A percentile compares a stretch with the other conserved stretches of the same genome.
These are phyloP conservation scores for Papilio helenus DNA, from an alignment of 1,140 invertebrate genomes.

Conservation along the genomic window DNA sequence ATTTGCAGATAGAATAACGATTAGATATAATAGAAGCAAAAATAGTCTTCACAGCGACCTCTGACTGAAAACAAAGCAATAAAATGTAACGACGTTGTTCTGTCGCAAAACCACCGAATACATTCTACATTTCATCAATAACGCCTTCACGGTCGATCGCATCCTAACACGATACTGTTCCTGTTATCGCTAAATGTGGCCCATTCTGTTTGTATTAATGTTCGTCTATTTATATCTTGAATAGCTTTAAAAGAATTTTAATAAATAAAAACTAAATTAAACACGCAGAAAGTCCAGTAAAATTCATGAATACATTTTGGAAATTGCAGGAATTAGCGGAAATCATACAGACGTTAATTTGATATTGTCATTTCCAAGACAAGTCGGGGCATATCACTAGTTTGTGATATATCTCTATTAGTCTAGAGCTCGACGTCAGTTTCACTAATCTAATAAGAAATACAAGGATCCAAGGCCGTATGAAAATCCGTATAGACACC, in stretches of 20 bases:
- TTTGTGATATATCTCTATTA: background rate
- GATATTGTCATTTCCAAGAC: no score
- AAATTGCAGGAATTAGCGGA: background rate
- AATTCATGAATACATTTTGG: background rate
- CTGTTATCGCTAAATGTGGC: background rate
- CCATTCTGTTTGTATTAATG: background rate
- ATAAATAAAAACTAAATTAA: background rate
- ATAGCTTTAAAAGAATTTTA: background rate
- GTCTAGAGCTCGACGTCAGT: background rate
- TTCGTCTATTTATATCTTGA: background rate
- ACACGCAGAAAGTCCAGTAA: background rate
- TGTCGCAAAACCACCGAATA: background rate
- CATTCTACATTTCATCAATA: background rate
- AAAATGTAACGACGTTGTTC: conserved; percentile 16
- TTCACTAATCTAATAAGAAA: background rate
- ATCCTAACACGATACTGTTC: background rate
- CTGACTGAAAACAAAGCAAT: conserved; percentile 10
- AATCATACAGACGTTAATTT: background rate
- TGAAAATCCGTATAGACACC: background rate
- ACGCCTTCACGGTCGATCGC: background rate
- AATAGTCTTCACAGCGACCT: background rate
- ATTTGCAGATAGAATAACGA: background rate
- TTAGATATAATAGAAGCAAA: background rate
- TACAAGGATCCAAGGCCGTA: background rate
- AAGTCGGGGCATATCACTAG: background rate